phyloP scores from a whole-genome alignment of 2,113 vertebrate genomes.

The Leptobrachium ailaonicum region DNA sequence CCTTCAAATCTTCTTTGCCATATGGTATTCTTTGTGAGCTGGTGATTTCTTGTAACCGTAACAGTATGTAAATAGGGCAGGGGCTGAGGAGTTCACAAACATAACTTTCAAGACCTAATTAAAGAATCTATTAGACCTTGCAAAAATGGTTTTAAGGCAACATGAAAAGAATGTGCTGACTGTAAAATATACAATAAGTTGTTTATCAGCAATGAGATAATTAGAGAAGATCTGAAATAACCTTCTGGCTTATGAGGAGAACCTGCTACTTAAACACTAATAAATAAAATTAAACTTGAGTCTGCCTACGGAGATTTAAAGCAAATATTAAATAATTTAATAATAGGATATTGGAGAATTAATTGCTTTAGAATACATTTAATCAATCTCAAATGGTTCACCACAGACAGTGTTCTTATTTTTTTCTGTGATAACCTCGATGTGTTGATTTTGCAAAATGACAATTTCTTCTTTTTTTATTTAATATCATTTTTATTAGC shows the following conservation, averaged over 20 bases:
- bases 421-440: too few relatives aligned
- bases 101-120: constrained; percentile 21
- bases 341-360: not conserved
- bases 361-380: not conserved
- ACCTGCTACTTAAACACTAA: constrained; percentile 21
- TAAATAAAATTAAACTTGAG: constrained; percentile 32
- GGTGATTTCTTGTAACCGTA: not conserved
- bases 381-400: too few relatives aligned
- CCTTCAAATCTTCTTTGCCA: not conserved
- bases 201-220: constrained; percentile 22
- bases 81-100: not conserved
- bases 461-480: too few relatives aligned
- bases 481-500: too few relatives aligned
- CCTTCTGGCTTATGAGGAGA: constrained; percentile 29
- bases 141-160: constrained; percentile 6
- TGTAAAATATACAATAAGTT: constrained; percentile 33
- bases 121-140: constrained; percentile 10
- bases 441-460: too few relatives aligned
- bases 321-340: too few relatives aligned
- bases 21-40: not conserved
- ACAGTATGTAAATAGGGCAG: constrained; percentile 18
- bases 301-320: constrained; percentile 17
- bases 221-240: constrained; percentile 8
- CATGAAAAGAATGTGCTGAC: constrained; percentile 23
- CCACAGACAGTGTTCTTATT: too few relatives aligned